Base-by-base conservation (phyloP, 2,797 vertebrate genomes). In the Siniperca obscura region DNA sequence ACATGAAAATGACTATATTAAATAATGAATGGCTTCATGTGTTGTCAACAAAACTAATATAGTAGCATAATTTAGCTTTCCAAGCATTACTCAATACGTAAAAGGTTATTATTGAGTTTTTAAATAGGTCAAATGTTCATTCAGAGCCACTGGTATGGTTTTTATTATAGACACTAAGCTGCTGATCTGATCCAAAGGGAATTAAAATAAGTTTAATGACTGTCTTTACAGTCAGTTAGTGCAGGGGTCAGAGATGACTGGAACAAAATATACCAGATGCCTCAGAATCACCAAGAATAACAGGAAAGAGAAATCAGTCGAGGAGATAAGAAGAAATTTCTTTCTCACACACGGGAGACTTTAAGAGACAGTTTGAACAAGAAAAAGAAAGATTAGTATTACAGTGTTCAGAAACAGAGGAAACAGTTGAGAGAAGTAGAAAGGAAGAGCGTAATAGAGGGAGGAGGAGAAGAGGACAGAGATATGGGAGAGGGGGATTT, bases 381-480 rank as follows among this genome's bases (percentile, higher is more conserved):
- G 27, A 72, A 78, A 44, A 25, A 8, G 5, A 53, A 38, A 78
- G 38, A 25, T 5, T 53, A 59, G 52, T 12, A 2, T 53, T 2
- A 36, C 17, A 53, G n/a, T 17, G 21, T 48, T 59, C 2, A 21
- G 19, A 73, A 27, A 68, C 13, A 34, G 12, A 56, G 40, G 44
- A 70, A 59, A 55, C 50, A 61, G 50, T 2, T 40, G n/a, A 57
- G 60, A 42, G 13, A 71, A 61, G 80, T 59, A 80, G 70, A 82
- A 86, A 83, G 77, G 80, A 67, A 79, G 59, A 70, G 62, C 5
- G 19, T 72, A 19, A 48, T 17, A 27, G 57, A 56, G 16, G 17
- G 38, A 53, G 42, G 16, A 21, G 22, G 30, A 53, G 22, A 9
- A 50, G 36, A 17, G 25, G 42, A 42, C 7, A 4, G 57, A 72